phyloP scores from a whole-genome alignment of 1,140 invertebrate species.

The Drosophila burlai region DNA sequence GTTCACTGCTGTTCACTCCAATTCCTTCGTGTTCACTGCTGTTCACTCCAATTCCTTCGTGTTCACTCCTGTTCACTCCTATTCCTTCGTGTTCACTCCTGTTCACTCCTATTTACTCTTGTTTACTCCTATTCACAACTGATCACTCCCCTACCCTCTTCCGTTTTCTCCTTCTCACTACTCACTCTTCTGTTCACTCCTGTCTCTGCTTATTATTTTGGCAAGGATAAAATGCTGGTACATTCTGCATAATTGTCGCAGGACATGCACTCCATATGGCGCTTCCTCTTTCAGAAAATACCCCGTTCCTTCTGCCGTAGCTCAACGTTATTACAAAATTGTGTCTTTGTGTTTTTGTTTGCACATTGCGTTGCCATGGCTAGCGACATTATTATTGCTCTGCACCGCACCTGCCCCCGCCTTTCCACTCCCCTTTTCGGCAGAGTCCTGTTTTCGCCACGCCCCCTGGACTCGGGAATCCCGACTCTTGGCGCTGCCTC shows the following conservation, averaged over 20 bases:
- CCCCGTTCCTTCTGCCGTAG: background rate
- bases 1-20: too few species aligned
- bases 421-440: too few species aligned
- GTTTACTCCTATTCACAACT: too few species aligned
- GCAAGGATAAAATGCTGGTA: background rate
- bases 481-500: background rate
- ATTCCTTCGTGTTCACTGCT: background rate
- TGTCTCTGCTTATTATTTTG: conserved; percentile 18
- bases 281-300: background rate
- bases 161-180: too few species aligned
- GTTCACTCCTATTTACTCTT: too few species aligned
- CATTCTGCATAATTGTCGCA: conserved; percentile 49
- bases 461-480: background rate
- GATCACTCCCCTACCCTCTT: background rate
- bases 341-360: conserved; percentile 42
- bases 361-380: conserved; percentile 52
- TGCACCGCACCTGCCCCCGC: background rate
- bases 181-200: background rate
- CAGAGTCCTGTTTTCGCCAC: background rate
- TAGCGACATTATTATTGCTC: conserved; percentile 52
- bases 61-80: background rate
- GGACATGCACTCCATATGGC: conserved; percentile 36
- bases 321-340: conserved; percentile 24
- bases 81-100: too few species aligned
- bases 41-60: background rate